Evolutionary conservation across 2,113 vertebrate genomes (phyloP).

Genomic region (Carlito syrichta): DNA sequence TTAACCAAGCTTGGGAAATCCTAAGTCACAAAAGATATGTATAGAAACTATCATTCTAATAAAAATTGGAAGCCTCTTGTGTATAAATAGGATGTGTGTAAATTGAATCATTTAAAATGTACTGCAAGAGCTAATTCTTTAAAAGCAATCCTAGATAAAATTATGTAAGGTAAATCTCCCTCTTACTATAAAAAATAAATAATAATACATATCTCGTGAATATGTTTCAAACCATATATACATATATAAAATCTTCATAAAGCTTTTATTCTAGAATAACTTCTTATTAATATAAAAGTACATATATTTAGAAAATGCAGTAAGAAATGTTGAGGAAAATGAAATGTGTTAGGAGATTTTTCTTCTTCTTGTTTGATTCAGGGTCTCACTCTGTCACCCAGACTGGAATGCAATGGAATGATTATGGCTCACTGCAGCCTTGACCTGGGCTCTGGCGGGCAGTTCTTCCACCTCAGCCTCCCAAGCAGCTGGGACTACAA

Average conservation of each 20-base stretch:
- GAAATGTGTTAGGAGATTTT: background rate
- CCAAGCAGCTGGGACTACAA: too few relatives aligned
- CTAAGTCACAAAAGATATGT: background rate
- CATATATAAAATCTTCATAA: background rate
- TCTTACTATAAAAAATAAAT: background rate
- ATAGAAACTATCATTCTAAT: background rate
- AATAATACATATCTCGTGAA: background rate
- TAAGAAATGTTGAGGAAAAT: background rate
- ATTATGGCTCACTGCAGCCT: too few relatives aligned
- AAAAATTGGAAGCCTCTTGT: background rate
- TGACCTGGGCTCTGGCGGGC: too few relatives aligned
- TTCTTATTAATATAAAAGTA: background rate
- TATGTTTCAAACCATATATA: slow-evolving; percentile 4
- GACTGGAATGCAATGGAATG: too few relatives aligned
- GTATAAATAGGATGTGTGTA: background rate
- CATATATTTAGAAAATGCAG: background rate
- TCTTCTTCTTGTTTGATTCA: too few relatives aligned
- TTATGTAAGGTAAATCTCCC: background rate
- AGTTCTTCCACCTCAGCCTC: too few relatives aligned
- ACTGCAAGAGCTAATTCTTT: background rate
- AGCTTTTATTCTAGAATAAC: background rate
- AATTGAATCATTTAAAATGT: background rate
- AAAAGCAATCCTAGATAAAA: background rate
- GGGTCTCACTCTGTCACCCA: too few relatives aligned
- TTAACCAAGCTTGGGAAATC: background rate